Evolutionary conservation across 2,888 invertebrate species (phyloP).

Genomic region (Baronia brevicornis): DNA sequence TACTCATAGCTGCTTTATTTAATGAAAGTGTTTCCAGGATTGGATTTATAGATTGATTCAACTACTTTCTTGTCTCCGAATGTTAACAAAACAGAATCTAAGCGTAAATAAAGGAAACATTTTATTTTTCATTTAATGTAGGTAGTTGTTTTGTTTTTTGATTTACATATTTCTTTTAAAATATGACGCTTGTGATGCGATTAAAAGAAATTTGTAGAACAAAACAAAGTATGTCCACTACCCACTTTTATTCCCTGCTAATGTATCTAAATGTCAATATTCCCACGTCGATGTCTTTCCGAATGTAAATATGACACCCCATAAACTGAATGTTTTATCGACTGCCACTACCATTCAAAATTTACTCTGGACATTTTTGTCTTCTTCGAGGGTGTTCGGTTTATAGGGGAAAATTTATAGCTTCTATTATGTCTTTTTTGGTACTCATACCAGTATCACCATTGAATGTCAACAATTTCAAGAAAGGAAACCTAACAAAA

Average conservation of each 20-base stretch:
- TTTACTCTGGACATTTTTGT: constrained; percentile 75
- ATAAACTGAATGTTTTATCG: constrained; percentile 74
- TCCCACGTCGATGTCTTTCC: constrained; percentile 61
- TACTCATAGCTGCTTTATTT: constrained; percentile 47
- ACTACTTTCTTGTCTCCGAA: constrained; percentile 10
- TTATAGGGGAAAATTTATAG: constrained; percentile 66
- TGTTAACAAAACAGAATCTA: too few species aligned
- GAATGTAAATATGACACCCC: constrained; percentile 75
- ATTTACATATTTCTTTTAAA: too few species aligned
- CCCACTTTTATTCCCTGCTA: too few species aligned
- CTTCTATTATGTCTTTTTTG: constrained; percentile 53
- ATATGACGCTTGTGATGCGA: too few species aligned
- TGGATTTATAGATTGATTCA: constrained; percentile 43
- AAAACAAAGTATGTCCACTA: too few species aligned
- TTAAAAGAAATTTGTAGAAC: too few species aligned
- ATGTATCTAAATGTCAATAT: too few species aligned
- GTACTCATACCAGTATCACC: constrained; percentile 38
- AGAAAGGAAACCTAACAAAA: too few species aligned
- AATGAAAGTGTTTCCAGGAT: constrained; percentile 60
- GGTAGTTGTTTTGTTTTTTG: too few species aligned
- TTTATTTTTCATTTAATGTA: constrained; percentile 33
- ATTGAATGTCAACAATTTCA: constrained; percentile 25
- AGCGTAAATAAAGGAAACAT: constrained; percentile 31
- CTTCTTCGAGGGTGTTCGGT: constrained; percentile 67
- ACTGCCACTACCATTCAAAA: constrained; percentile 70